Evolutionary conservation across 1,140 invertebrate species (phyloP).

Genomic region (Brachystomella parvula): DNA sequence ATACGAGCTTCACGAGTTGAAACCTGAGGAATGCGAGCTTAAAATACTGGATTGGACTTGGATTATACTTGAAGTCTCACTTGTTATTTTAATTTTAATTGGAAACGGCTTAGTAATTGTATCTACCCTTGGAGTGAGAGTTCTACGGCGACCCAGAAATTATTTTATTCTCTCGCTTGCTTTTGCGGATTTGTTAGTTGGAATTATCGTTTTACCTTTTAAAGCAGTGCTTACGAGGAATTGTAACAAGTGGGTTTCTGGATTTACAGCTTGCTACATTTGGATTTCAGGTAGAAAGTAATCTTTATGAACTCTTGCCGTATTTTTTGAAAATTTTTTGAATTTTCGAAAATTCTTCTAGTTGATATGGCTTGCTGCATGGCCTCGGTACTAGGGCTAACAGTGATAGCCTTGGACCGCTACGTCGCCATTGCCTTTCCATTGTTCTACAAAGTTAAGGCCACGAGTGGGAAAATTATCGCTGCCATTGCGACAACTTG

Average conservation of each 20-base stretch:
- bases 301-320: neutral
- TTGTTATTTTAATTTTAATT: neutral
- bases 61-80: neutral
- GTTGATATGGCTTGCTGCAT: neutral
- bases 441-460: neutral
- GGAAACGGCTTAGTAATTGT: neutral
- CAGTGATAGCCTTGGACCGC: neutral
- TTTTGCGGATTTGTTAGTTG: neutral
- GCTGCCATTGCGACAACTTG: neutral
- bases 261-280: neutral
- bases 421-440: slow-evolving; percentile 4
- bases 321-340: neutral
- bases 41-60: too few relatives aligned
- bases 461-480: neutral
- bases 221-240: neutral
- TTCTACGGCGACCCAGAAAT: neutral
- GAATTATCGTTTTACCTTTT: neutral
- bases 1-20: too few relatives aligned
- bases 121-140: neutral
- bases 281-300: slow-evolving; percentile 1
- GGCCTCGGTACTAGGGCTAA: neutral
- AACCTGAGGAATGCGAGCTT: too few relatives aligned
- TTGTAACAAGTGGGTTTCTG: neutral
- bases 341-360: neutral
- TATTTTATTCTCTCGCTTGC: neutral